These are phyloP conservation scores for Manis crassicaudata DNA, from an alignment of 2,797 vertebrate species.

Conservation along the genomic window DNA sequence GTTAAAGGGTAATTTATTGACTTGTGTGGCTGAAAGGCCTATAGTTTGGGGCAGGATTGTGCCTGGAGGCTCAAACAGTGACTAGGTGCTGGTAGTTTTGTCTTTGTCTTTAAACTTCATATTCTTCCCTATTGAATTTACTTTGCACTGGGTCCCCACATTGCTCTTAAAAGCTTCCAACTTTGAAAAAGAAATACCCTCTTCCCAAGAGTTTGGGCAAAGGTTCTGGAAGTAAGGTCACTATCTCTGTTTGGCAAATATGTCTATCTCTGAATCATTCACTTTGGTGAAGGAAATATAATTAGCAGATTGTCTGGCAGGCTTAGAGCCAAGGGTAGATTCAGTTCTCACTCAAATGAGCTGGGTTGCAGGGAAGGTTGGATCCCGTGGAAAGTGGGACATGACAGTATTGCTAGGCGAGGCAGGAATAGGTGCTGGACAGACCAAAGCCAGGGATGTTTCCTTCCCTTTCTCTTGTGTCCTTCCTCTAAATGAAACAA, in stretches of 20 bases:
- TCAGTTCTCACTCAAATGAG: neutral
- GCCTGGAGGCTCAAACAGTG: neutral
- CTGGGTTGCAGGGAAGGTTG: neutral
- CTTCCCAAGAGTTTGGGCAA: neutral
- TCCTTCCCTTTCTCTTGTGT: neutral
- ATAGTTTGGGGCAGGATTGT: neutral
- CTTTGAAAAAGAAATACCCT: neutral
- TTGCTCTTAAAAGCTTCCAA: neutral
- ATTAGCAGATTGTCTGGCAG: neutral
- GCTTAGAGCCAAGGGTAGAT: neutral
- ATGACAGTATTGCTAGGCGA: neutral
- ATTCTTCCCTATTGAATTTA: neutral
- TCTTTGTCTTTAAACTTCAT: neutral
- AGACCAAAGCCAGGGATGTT: neutral
- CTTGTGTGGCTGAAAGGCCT: neutral
- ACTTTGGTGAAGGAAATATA: neutral
- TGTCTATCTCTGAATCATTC: neutral
- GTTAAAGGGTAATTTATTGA: neutral
- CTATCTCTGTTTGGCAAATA: neutral
- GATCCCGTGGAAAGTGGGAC: neutral
- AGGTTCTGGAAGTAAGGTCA: neutral
- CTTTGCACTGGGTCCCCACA: neutral
- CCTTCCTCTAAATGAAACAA: slow-evolving; percentile 9
- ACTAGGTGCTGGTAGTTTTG: neutral
- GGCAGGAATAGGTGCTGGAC: neutral